Evolutionary conservation across 1,140 invertebrate genomes (phyloP), one percentile per base, ranked within the genome.

Genomic region (Hyposmocoma kahamanoa): DNA sequence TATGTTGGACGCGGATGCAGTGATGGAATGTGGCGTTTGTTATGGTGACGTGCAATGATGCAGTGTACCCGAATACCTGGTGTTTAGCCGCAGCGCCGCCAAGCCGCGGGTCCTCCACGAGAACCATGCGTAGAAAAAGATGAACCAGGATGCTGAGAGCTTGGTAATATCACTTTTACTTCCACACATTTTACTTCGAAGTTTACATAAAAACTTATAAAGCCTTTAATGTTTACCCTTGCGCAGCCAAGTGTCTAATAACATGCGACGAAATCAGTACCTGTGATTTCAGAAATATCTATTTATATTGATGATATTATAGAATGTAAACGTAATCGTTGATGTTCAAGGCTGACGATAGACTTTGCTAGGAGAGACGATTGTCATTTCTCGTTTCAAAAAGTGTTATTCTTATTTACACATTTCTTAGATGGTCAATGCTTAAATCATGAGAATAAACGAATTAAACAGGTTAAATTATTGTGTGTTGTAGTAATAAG

Each of bases 1-100:
- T 85, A 83, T 85, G 82, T 83, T 81, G 67, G 75, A 83, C 67
- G 76, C 82, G 82, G 82, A 85, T 85, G 82, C 82, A 85, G 82
- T 85, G 82, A 82, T 80, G 79, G 79, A 85, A 85, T 83, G 82
- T 78, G 72, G 75, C 56, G 65, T 78, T 79, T 67, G 66, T 72
- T 82, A 65, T 84, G 69, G 71, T 84, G 71, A 84, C 66, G 67
- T 75, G 71, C 67, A 59, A 79, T 81, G 75, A 66, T 78, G 64
- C 53, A 56, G 68, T 74, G 71, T 52, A 50, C 67, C 62, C 63
- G 58, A 60, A 72, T 78, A 77, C 74, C 77, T 84, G 67, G 62
- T 60, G 54, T 67, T 55, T 58, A 67, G 60, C 64, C 22, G 66
- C 64, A 67, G 70, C 63, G 62, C 64, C 22, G 66, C 64, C 65